Conservation (phyloP, 2,797 vertebrate species). For the Helicolenus hilgendorfi region DNA sequence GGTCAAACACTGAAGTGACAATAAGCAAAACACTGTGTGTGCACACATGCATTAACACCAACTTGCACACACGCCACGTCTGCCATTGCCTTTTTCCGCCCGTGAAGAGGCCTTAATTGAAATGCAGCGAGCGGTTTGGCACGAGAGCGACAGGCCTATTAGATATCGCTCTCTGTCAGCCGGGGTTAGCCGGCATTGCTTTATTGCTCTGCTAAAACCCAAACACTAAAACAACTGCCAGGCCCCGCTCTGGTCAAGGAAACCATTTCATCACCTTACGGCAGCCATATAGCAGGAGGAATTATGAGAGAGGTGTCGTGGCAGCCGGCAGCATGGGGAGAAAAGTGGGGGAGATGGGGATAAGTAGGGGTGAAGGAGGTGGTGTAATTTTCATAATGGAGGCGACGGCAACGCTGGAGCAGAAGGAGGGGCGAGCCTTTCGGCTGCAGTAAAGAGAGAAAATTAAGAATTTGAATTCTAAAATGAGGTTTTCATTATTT, state of each 20-base stretch:
- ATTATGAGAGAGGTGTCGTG: constrained; percentile 52
- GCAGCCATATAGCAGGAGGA: constrained; percentile 66
- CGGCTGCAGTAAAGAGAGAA: neutral
- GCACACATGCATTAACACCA: neutral
- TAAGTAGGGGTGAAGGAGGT: neutral
- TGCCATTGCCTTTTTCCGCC: constrained; percentile 11
- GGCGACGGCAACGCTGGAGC: neutral
- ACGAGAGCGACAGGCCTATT: constrained; percentile 60
- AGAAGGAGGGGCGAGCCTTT: neutral
- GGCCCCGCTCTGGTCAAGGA: constrained; percentile 74
- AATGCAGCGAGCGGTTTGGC: constrained; percentile 65
- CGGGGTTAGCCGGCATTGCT: constrained; percentile 49
- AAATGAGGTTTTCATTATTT: constrained; percentile 26
- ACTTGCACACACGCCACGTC: neutral
- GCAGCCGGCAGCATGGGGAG: neutral
- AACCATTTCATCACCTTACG: constrained; percentile 77
- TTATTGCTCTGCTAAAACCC: constrained; percentile 74
- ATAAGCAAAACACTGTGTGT: neutral
- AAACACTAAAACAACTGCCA: constrained; percentile 76
- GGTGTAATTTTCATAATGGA: constrained; percentile 70
- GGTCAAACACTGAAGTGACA: neutral
- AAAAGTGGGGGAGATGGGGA: neutral
- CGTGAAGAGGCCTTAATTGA: constrained; percentile 66
- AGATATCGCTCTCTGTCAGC: constrained; percentile 68
- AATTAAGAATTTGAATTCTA: neutral